Evolutionary conservation across 2,797 vertebrate species (phyloP), one percentile per base, ranked within the genome.

Genomic region (Cossypha caffra): DNA sequence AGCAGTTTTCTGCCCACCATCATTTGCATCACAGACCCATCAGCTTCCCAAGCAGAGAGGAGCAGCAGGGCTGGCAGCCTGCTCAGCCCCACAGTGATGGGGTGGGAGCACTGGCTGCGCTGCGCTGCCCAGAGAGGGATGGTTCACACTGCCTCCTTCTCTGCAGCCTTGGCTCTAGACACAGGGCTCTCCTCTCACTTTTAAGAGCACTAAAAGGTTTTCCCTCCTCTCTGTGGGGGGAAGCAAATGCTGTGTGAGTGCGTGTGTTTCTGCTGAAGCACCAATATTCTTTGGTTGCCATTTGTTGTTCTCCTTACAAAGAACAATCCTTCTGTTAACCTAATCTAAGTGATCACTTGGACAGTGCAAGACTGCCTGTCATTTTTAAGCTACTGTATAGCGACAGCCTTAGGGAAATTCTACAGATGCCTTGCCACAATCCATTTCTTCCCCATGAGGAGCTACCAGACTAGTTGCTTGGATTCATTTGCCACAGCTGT

Each of bases 391-490:
- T 88, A 57, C 73, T 31, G 8, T 75, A 86, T 67, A 90, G 68
- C 20, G 21, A 87, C 88, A 69, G 59, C 89, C 78, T 96, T 47
- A 83, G 86, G 89, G 80, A 93, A 95, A 92, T 89, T 90, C 79
- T 95, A 68, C 94, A 96, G 94, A 93, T 85, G 76, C 64, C 86
- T 94, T 97, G 96, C 86, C 87, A 87, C 89, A 97, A 96, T 87
- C 92, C 59, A 94, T 97, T 95, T 95, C 74, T 97, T 97, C 78
- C 69, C 29, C 94, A 85, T 83, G 77, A 72, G 26, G 66, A 76
- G 64, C 45, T 93, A 79, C 51, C 69, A 84, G 50, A 35, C 26
- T 73, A 45, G 69, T 78, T 73, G 35, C 31, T 93, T 93, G 72
- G 78, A 94, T 92, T 95, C 24, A 67, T 95, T 90, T 93, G 61